phyloP scores from a whole-genome alignment of 2,113 vertebrate genomes.

The Pseudorectes ferrugineus region DNA sequence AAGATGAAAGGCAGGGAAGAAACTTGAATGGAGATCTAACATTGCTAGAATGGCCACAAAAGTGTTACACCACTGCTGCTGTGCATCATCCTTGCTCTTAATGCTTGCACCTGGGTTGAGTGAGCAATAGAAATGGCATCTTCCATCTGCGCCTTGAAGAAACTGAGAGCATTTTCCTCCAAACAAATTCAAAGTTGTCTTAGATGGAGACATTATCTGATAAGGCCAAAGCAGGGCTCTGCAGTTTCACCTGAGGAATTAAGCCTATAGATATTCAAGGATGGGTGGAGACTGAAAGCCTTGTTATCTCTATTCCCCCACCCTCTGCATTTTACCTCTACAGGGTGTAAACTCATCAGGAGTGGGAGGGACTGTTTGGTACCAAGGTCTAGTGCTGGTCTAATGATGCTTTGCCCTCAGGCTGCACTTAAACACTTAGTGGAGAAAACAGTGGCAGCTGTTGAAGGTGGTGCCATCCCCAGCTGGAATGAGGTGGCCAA shows the following conservation, averaged over 20 bases:
- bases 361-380: neutral
- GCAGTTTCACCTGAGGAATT: neutral
- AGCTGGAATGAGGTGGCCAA: neutral
- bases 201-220: neutral
- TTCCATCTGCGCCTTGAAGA: neutral
- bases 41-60: neutral
- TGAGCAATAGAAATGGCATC: neutral
- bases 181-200: neutral
- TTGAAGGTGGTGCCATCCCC: neutral
- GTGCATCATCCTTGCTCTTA: neutral
- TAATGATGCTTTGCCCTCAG: neutral
- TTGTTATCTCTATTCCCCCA: neutral
- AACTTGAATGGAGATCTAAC: neutral
- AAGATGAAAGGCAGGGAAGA: neutral
- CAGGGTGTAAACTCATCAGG: neutral
- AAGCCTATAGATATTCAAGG: neutral
- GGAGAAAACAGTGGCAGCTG: neutral
- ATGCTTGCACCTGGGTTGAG: neutral
- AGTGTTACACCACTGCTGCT: neutral
- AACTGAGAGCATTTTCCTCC: neutral
- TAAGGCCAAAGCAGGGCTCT: neutral
- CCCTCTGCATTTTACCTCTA: neutral
- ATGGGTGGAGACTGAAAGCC: neutral
- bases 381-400: neutral
- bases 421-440: neutral